A percentile compares a stretch with the other conserved stretches of the same genome.
Conservation (phyloP, 2,797 vertebrate species). For the Enteromius thamalakanensis region DNA sequence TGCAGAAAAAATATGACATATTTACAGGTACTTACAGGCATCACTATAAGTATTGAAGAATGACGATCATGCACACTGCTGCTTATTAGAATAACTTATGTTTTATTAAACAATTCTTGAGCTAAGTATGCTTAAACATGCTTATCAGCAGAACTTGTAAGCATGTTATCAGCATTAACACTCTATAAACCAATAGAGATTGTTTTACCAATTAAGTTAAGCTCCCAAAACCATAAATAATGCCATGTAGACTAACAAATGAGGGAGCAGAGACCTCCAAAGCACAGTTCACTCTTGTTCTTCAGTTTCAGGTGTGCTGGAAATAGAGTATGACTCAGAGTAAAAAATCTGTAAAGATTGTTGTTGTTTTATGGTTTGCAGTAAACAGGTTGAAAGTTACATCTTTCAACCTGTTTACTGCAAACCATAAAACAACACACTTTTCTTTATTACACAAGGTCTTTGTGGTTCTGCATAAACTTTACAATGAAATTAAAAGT, state of each 20-base stretch:
- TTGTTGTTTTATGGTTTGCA: too few relatives aligned
- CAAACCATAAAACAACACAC: slow-evolving; percentile 14
- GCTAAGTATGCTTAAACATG: neutral
- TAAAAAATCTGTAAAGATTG: too few relatives aligned
- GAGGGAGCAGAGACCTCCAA: neutral
- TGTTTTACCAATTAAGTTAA: neutral
- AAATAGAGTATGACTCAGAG: slow-evolving; percentile 13
- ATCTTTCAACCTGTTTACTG: slow-evolving; percentile 12
- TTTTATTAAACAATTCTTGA: neutral
- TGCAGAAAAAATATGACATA: neutral
- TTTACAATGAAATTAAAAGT: neutral
- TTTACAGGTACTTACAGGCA: neutral
- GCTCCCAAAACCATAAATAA: neutral
- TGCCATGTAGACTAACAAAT: neutral
- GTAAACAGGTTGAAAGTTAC: too few relatives aligned
- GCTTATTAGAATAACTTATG: neutral
- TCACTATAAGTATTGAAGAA: neutral
- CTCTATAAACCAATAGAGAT: neutral
- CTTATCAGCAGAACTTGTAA: neutral
- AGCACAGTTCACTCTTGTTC: slow-evolving; percentile 10
- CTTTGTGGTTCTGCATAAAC: neutral
- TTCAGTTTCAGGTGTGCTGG: slow-evolving; percentile 27
- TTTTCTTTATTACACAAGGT: slow-evolving; percentile 34
- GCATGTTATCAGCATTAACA: neutral
- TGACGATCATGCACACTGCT: neutral